phyloP scores from a whole-genome alignment of 2,888 invertebrate species.

The Plebejus argus region DNA sequence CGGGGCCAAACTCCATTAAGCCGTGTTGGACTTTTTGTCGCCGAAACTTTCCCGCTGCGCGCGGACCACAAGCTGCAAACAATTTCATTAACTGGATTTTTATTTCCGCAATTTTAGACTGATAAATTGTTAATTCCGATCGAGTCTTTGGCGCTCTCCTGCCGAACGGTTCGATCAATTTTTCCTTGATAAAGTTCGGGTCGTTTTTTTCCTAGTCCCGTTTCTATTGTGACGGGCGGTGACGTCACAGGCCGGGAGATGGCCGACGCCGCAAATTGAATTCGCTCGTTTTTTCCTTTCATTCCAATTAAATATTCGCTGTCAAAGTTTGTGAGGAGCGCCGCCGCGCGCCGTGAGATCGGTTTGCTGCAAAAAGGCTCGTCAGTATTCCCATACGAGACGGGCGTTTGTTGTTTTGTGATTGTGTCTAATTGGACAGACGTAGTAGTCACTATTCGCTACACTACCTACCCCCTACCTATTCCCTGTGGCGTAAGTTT shows the following conservation, averaged over 20 bases:
- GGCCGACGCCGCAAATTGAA: slow-evolving; percentile 25
- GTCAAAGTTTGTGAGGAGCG: slow-evolving; percentile 28
- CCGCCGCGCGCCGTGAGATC: slow-evolving; percentile 1
- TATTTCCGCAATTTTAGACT: not conserved
- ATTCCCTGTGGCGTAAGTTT: not conserved
- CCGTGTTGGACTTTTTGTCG: slow-evolving; percentile 1
- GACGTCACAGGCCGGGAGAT: slow-evolving; percentile 33
- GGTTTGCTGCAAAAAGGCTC: not conserved
- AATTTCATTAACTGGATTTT: slow-evolving; percentile 1
- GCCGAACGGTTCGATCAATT: slow-evolving; percentile 26
- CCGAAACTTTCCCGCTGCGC: not conserved
- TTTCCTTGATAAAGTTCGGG: slow-evolving; percentile 30
- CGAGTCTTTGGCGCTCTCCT: not conserved
- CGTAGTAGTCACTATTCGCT: not conserved
- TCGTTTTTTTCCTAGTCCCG: slow-evolving; percentile 25
- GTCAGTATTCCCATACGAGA: not conserved
- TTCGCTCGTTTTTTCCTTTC: slow-evolving; percentile 31
- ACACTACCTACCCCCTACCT: not conserved
- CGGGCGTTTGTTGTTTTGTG: not conserved
- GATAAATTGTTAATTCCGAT: not conserved
- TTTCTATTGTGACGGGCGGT: slow-evolving; percentile 46
- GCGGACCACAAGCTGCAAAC: not conserved
- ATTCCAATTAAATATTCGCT: slow-evolving; percentile 27
- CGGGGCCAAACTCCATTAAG: not conserved
- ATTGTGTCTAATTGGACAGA: not conserved